A percentile compares a stretch with the other conserved stretches of the same genome.
These are phyloP conservation scores for Drosophila kanekoi DNA, from an alignment of 2,888 invertebrate genomes.

Conservation along the genomic window DNA sequence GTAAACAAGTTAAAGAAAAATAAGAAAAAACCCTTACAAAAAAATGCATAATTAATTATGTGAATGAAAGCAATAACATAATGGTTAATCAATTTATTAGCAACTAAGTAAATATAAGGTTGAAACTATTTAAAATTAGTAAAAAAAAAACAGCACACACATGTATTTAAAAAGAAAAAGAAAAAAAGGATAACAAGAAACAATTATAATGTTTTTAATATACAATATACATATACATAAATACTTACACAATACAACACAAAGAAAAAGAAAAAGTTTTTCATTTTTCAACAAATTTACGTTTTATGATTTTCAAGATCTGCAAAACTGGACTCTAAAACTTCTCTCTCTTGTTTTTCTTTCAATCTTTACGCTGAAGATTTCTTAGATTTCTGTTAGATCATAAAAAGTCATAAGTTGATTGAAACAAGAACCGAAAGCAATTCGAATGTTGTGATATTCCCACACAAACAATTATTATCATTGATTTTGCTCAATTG, in stretches of 20 bases:
- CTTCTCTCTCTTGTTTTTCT: neutral
- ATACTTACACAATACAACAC: constrained; percentile 67
- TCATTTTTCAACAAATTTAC: constrained; percentile 41
- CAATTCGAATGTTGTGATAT: constrained; percentile 75
- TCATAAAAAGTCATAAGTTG: constrained; percentile 57
- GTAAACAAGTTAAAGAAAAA: constrained; percentile 42
- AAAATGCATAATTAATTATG: constrained; percentile 61
- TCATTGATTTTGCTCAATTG: constrained; percentile 81
- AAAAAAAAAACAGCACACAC: constrained; percentile 72
- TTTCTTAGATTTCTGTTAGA: constrained; percentile 16
- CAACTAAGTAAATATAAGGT: constrained; percentile 65
- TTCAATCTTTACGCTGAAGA: no score
- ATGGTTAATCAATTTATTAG: constrained; percentile 77
- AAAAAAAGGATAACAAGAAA: constrained; percentile 45
- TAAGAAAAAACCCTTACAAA: neutral
- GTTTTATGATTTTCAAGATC: constrained; percentile 5
- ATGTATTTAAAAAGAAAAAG: constrained; percentile 60
- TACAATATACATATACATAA: constrained; percentile 61
- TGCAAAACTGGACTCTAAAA: neutral
- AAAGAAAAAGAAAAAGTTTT: constrained; percentile 44
- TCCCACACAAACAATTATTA: constrained; percentile 62
- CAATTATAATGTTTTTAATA: constrained; percentile 73
- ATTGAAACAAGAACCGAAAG: constrained; percentile 55
- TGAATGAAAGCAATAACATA: constrained; percentile 75
- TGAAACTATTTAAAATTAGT: constrained; percentile 77